Percentiles rank a stretch among this genome's conserved stretches.
These are phyloP conservation scores for Drosophila ercepeae DNA, from an alignment of 1,140 invertebrate species.

Conservation along the genomic window DNA sequence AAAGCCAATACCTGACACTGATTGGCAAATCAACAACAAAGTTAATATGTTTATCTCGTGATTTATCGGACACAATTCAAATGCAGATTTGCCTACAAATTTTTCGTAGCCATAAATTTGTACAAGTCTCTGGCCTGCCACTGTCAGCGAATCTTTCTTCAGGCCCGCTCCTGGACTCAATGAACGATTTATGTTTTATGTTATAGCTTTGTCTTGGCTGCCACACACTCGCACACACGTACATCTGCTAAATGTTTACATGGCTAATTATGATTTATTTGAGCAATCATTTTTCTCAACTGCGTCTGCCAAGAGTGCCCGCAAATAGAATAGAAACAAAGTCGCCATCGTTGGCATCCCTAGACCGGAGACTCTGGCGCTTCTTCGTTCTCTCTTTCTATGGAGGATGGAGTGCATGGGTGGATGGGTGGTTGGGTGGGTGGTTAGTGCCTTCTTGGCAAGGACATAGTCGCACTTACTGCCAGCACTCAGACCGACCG, in stretches of 20 bases:
- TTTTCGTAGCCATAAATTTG: slow-evolving; percentile 36
- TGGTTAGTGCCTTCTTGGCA: slow-evolving; percentile 3
- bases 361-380: no score
- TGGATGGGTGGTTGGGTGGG: not conserved
- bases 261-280: slow-evolving; percentile 79
- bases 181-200: slow-evolving; percentile 68
- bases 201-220: slow-evolving; percentile 37
- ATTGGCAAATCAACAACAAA: slow-evolving; percentile 23
- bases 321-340: slow-evolving; percentile 13
- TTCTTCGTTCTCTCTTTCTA: not conserved
- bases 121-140: not conserved
- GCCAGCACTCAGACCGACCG: slow-evolving; percentile 20
- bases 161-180: slow-evolving; percentile 24
- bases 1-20: slow-evolving; percentile 2
- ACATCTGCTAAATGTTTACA: slow-evolving; percentile 63
- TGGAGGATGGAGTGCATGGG: no score
- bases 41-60: slow-evolving; percentile 28
- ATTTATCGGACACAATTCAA: slow-evolving; percentile 37
- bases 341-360: not conserved
- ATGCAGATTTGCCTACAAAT: slow-evolving; percentile 41
- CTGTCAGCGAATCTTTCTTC: slow-evolving; percentile 37
- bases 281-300: slow-evolving; percentile 66
- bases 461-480: slow-evolving; percentile 37
- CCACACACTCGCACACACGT: slow-evolving; percentile 11
- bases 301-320: slow-evolving; percentile 35